Evolutionary conservation across 2,797 vertebrate genomes (phyloP), one percentile per base, ranked within the genome.

Genomic region (Myotis daubentonii): DNA sequence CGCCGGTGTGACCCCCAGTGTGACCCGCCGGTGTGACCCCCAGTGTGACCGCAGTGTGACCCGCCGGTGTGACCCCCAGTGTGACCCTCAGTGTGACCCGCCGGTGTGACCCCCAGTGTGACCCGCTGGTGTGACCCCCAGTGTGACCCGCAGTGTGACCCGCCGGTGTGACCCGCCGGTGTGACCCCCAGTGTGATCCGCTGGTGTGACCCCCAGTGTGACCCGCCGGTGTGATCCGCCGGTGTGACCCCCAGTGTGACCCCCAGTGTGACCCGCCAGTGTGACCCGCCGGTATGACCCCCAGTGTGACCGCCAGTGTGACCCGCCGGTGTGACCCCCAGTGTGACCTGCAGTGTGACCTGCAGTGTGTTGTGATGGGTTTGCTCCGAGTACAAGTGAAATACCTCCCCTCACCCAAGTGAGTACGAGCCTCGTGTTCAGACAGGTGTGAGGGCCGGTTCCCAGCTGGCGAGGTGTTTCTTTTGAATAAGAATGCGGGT

Each of bases 401-500:
- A 65, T 49, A 70, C 25, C 71, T 86, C 28, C 70, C 33, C 36
- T 89, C 41, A 89, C 71, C 49, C 70, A 87, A 89, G 38, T 68
- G 70, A 95, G 30, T 47, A 75, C 62, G 83, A 79, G 81, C 12
- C 65, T 38, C 51, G 57, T 17, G 30, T 36, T 71, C 41, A 75
- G 55, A 83, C 38, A 81, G 28, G 13, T 78, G 80, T 11, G 20
- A 70, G 86, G 30, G 83, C 0, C 57, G 49, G 28, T 89, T 70
- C 72, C 20, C 17, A 9, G 51, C n/a, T 33, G 78, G 17, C 75
- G 16, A 71, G 74, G 38, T 55, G 85, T 41, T 85, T 93, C 33
- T 75, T 91, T 53, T 87, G 49, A 79, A 28, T 79, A 65, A 93
- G 93, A 88, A 65, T 60, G 36, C 93, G 72, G n/a, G 17, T 86